phyloP scores from a whole-genome alignment of 2,113 vertebrate genomes.

The Grus americana region DNA sequence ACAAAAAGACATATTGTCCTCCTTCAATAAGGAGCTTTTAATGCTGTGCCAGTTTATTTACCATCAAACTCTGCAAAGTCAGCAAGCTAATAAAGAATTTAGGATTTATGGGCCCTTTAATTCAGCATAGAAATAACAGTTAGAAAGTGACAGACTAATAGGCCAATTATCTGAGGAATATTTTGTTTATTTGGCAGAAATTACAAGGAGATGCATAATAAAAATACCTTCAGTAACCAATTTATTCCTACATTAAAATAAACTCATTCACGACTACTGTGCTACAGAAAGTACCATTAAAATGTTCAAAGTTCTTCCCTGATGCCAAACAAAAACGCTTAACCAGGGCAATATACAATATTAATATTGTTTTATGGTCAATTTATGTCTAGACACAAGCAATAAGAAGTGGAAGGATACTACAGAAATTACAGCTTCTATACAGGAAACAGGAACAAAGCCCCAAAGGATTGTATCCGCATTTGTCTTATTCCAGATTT shows the following conservation, averaged over 20 bases:
- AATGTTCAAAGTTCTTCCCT: conserved; percentile 49
- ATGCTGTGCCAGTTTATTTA: conserved; percentile 62
- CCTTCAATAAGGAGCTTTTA: conserved; percentile 69
- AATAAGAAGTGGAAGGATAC: conserved; percentile 31
- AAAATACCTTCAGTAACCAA: conserved; percentile 39
- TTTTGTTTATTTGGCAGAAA: conserved; percentile 60
- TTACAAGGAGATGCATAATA: conserved; percentile 6
- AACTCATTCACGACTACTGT: conserved; percentile 35
- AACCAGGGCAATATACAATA: conserved; percentile 36
- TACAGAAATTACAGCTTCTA: conserved; percentile 27
- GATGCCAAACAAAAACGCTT: conserved; percentile 51
- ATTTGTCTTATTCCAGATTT: conserved; percentile 39
- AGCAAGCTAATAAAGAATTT: conserved; percentile 65
- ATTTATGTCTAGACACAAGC: conserved; percentile 35
- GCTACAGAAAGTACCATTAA: conserved; percentile 41
- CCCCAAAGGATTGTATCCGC: background rate
- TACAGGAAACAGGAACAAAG: conserved; percentile 38
- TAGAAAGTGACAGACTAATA: conserved; percentile 34
- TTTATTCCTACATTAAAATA: conserved; percentile 53
- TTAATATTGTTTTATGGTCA: conserved; percentile 53
- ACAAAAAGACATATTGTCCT: conserved; percentile 70
- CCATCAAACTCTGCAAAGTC: conserved; percentile 64
- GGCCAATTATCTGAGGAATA: conserved; percentile 39
- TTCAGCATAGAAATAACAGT: conserved; percentile 20
- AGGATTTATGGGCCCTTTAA: conserved; percentile 51